Percentiles rank a stretch among this genome's conserved stretches.
phyloP scores from a whole-genome alignment of 2,113 vertebrate genomes.

The Willisornis vidua region DNA sequence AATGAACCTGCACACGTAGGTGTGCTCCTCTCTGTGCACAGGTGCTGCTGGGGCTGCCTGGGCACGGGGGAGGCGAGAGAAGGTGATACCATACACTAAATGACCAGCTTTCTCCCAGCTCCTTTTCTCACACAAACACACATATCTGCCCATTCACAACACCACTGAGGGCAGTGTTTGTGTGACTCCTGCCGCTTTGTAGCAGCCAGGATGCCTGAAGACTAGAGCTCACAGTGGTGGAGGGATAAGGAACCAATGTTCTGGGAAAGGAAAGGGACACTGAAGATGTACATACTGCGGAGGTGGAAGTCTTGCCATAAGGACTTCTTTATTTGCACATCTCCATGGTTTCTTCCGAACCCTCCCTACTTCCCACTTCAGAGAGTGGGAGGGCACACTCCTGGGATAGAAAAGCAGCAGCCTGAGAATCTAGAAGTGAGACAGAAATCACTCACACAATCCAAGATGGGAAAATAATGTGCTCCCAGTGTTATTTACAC shows the following conservation, averaged over 20 bases:
- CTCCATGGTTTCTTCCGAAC: neutral
- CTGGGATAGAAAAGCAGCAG: neutral
- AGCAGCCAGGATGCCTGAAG: neutral
- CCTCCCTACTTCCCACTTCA: neutral
- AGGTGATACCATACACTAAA: neutral
- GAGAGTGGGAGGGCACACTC: neutral
- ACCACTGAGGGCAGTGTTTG: rapidly evolving
- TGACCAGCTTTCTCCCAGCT: neutral
- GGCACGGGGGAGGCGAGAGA: rapidly evolving
- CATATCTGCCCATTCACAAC: neutral
- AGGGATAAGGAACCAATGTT: neutral
- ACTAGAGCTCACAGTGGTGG: rapidly evolving
- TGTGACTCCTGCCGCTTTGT: rapidly evolving
- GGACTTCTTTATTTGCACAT: neutral
- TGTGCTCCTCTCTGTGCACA: neutral
- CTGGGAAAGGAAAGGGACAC: neutral
- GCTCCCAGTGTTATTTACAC: neutral
- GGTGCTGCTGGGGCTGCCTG: neutral
- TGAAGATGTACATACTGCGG: no score
- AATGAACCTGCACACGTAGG: neutral
- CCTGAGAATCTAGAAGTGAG: neutral
- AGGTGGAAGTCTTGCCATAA: neutral
- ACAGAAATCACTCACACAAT: neutral
- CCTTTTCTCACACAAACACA: neutral
- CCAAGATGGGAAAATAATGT: neutral